Evolutionary conservation across 2,888 invertebrate genomes (phyloP).

Genomic region (Pterobdella sp.): DNA sequence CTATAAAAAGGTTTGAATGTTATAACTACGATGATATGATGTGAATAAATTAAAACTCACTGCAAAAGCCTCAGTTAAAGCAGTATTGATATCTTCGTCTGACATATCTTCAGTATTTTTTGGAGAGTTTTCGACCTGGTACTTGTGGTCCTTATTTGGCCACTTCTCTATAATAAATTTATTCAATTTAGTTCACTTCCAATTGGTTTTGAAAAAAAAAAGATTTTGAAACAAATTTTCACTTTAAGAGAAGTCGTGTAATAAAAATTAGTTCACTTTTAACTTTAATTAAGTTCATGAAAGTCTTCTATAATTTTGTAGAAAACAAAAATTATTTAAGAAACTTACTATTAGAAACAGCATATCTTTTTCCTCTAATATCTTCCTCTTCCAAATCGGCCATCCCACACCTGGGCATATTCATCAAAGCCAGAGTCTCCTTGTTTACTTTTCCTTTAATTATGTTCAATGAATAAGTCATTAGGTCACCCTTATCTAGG

Average conservation of each 20-base stretch:
- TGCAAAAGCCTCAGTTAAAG: not conserved
- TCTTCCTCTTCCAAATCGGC: conserved; percentile 1
- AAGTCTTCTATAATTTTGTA: not conserved
- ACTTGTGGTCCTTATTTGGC: not conserved
- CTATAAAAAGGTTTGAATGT: too few relatives aligned
- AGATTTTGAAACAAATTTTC: not conserved
- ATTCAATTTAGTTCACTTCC: not conserved
- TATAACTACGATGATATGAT: too few relatives aligned
- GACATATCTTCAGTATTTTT: not conserved
- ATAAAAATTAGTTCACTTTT: not conserved
- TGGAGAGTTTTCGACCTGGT: not conserved
- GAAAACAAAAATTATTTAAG: not conserved
- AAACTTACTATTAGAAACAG: too few relatives aligned
- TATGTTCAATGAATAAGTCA: not conserved
- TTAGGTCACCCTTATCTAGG: not conserved
- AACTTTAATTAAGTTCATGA: not conserved
- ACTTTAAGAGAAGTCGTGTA: too few relatives aligned
- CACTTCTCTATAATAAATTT: not conserved
- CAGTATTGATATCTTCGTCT: not conserved
- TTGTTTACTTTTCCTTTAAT: not conserved
- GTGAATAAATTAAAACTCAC: not conserved
- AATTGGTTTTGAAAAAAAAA: not conserved
- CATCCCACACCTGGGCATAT: not conserved
- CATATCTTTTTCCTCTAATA: not conserved
- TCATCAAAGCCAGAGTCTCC: not conserved